Evolutionary conservation across 2,888 invertebrate species (phyloP).

Genomic region (Rhynchonema sp.): DNA sequence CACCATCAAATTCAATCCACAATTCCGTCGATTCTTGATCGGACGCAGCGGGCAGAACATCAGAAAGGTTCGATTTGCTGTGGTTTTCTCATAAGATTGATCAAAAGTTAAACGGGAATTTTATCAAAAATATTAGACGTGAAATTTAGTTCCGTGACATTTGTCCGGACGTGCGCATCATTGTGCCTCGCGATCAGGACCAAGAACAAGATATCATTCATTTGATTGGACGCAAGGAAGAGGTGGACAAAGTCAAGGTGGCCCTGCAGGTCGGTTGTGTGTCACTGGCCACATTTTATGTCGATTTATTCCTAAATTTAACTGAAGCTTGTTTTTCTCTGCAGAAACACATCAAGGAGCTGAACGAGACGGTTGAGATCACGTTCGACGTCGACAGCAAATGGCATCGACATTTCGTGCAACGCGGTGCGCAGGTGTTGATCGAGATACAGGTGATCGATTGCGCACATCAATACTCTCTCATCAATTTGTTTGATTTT

Average conservation of each 20-base stretch:
- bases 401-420: slow-evolving; percentile 83
- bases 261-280: neutral
- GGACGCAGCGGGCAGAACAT: slow-evolving; percentile 52
- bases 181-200: slow-evolving; percentile 74
- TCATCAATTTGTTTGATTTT: no score
- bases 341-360: slow-evolving; percentile 67
- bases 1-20: slow-evolving; percentile 70
- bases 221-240: slow-evolving; percentile 77
- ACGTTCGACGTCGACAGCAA: slow-evolving; percentile 69
- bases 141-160: slow-evolving; percentile 58
- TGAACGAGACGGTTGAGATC: slow-evolving; percentile 46
- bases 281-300: slow-evolving; percentile 42
- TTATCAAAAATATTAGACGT: no score
- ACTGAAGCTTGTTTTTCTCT: no score
- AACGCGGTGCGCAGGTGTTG: slow-evolving; percentile 69
- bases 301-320: slow-evolving; percentile 43
- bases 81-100: neutral
- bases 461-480: no score
- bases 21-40: slow-evolving; percentile 91
- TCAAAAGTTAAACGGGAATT: neutral
- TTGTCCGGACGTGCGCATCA: slow-evolving; percentile 68
- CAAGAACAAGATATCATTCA: slow-evolving; percentile 59
- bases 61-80: slow-evolving; percentile 26
- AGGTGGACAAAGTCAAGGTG: slow-evolving; percentile 39
- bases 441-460: slow-evolving; percentile 53